phyloP scores from a whole-genome alignment of 2,113 vertebrate genomes.

The Rhineura floridana region DNA sequence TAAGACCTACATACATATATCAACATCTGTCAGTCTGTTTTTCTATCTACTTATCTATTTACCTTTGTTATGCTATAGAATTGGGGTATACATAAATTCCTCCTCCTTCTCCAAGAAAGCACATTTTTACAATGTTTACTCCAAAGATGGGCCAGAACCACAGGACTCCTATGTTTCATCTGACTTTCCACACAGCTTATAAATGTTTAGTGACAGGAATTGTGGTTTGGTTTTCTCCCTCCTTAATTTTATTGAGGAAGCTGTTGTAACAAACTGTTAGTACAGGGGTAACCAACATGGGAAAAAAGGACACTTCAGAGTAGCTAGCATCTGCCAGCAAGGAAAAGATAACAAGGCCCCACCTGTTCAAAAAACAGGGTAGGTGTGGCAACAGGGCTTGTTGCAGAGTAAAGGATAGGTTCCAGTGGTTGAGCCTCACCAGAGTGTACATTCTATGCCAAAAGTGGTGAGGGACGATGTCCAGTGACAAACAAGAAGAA shows the following conservation, averaged over 20 bases:
- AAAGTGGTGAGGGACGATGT: background rate
- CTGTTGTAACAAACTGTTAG: background rate
- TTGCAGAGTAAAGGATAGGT: background rate
- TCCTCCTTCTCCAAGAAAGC: background rate
- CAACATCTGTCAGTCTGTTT: background rate
- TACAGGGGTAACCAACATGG: conserved; percentile 3
- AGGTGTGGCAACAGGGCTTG: background rate
- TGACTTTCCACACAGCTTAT: conserved; percentile 17
- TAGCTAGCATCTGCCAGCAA: background rate
- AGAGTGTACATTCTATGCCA: background rate
- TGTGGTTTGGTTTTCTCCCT: background rate
- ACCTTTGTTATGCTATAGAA: conserved; percentile 6
- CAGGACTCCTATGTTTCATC: conserved; percentile 15
- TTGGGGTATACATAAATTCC: background rate
- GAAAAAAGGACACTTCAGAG: conserved; percentile 24
- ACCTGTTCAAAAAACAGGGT: background rate
- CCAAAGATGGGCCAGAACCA: conserved; percentile 23
- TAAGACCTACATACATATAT: background rate
- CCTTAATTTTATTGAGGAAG: conserved; percentile 21
- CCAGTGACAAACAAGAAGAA: background rate
- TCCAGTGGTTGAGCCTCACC: background rate
- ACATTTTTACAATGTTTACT: conserved; percentile 38
- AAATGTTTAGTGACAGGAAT: background rate
- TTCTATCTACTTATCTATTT: background rate
- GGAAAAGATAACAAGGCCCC: background rate